Base-by-base conservation (phyloP, 2,797 vertebrate species). In the Eurystomus glaucurus region DNA sequence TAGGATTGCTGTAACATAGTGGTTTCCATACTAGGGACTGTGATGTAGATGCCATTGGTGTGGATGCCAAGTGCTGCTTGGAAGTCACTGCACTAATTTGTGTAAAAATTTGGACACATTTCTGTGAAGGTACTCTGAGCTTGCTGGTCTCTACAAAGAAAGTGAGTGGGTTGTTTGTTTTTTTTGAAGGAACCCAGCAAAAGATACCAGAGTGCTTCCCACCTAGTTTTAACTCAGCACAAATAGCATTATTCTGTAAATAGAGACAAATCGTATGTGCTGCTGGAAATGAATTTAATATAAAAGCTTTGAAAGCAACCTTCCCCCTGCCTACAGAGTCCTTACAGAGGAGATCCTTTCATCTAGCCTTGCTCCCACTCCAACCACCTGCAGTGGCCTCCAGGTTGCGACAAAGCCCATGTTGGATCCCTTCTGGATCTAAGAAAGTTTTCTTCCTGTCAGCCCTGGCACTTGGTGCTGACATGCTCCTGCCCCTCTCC, bases 221-320 rank as follows among this genome's bases (percentile, higher is more conserved):
- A 68, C 58, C 28, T 62, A 15, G 54, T 76, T 91, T 79, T 83
- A 76, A 55, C 31, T 72, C 69, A 14, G 46, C 64, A 55, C 23
- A 51, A 69, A 43, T 60, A 84, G 31, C 35, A 5, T 31, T 35
- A 1, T 78, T 90, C 37, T 92, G 33, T 75, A 90, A 89, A 78
- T 13, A 51, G 39, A 68, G n/a, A 64, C 85, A 90, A 92, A 29
- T 31, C 7, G 0, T 74, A 10, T 57, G 45, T 90, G 48, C 31
- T 88, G 10, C 72, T 81, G 50, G 69, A 86, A 86, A 57, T 75
- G 5, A 33, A 51, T 86, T 91, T 90, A 57, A 72, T 85, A 23
- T 5, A 60, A 76, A 88, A 76, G 57, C 82, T 88, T 84, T 50
- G 52, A 64, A 86, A 90, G 43, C 28, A 64, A 4, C 28, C 93